Evolutionary conservation across 2,113 vertebrate genomes (phyloP).

Genomic region (Xyrauchen texanus): DNA sequence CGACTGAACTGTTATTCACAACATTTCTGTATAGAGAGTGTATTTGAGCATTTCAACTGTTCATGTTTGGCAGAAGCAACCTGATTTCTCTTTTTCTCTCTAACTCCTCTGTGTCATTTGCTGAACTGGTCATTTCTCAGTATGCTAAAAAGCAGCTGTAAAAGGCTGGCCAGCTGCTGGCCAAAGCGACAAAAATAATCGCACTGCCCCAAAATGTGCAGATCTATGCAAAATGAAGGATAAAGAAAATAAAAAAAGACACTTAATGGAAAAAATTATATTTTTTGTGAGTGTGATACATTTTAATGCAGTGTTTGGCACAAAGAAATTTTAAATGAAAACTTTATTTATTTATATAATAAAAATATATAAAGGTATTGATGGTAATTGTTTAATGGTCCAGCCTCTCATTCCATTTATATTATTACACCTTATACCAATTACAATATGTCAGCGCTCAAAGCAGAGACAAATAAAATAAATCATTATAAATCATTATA

Average conservation of each 20-base stretch:
- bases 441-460: too few species aligned
- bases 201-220: slow-evolving; percentile 18
- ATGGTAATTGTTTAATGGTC: too few species aligned
- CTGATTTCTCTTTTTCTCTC: slow-evolving; percentile 11
- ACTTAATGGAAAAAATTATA: too few species aligned
- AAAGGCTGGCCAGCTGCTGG: slow-evolving; percentile 61
- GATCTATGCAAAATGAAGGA: background rate
- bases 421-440: too few species aligned
- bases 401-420: too few species aligned
- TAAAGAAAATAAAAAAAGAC: background rate
- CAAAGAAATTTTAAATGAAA: too few species aligned
- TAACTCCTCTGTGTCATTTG: slow-evolving; percentile 56
- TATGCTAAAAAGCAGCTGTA: slow-evolving; percentile 62
- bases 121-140: slow-evolving; percentile 64
- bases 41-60: background rate
- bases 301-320: too few species aligned
- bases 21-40: background rate
- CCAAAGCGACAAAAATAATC: slow-evolving; percentile 45
- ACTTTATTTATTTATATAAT: too few species aligned
- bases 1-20: slow-evolving; percentile 1
- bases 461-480: too few species aligned
- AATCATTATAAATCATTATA: too few species aligned
- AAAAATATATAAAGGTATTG: too few species aligned
- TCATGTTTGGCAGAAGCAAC: slow-evolving; percentile 5
- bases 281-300: too few species aligned